Conservation (phyloP, 2,888 invertebrate genomes). For the Suillia variegata region DNA sequence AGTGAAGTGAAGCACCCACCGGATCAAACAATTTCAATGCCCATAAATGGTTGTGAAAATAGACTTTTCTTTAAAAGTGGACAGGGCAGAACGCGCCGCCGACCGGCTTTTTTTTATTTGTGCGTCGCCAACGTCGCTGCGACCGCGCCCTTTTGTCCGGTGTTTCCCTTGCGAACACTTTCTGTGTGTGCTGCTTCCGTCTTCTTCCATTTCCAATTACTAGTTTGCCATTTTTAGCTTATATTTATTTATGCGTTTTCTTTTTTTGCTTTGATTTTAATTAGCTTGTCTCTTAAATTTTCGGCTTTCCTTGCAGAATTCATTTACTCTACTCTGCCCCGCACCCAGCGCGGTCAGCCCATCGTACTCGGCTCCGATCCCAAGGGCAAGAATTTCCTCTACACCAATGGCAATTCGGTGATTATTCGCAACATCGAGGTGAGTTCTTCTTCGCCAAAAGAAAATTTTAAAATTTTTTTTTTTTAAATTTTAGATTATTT, state of each 20-base stretch:
- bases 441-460: constrained; percentile 50
- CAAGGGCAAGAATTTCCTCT: constrained; percentile 95
- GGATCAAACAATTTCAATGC: too few relatives aligned
- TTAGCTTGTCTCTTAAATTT: constrained; percentile 12
- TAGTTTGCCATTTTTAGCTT: too few relatives aligned
- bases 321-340: constrained; percentile 91
- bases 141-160: constrained; percentile 13
- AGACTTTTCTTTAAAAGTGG: background rate
- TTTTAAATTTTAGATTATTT: background rate
- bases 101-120: background rate
- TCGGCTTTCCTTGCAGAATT: constrained; percentile 71
- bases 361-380: constrained; percentile 95
- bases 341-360: constrained; percentile 92
- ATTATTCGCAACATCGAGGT: constrained; percentile 95
- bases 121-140: background rate
- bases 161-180: background rate
- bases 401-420: constrained; percentile 97
- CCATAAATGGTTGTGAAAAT: constrained; percentile 17
- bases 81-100: background rate
- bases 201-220: background rate
- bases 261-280: constrained; percentile 6
- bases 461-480: background rate
- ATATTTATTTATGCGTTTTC: background rate
- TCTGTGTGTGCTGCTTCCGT: too few relatives aligned
- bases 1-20: constrained; percentile 14